Conservation (phyloP, 2,797 vertebrate species). For the Philypnodon macrostomus region DNA sequence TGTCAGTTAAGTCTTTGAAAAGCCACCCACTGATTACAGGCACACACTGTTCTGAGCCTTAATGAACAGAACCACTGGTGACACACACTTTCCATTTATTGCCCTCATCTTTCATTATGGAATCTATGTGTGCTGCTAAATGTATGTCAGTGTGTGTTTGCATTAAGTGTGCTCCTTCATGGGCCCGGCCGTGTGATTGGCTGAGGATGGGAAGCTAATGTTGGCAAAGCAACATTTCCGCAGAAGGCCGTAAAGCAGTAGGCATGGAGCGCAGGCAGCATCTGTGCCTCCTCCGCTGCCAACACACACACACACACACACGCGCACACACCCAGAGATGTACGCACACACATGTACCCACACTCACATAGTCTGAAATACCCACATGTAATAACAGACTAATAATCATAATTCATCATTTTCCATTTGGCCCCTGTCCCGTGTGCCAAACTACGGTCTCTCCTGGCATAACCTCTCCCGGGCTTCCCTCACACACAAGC, state of each 20-base stretch:
- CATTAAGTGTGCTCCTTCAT: conserved; percentile 50
- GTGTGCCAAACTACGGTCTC: conserved; percentile 28
- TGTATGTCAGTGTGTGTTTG: conserved; percentile 19
- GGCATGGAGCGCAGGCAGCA: conserved; percentile 77
- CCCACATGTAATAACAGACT: conserved; percentile 46
- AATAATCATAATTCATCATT: conserved; percentile 41
- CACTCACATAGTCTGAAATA: conserved; percentile 42
- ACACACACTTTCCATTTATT: conserved; percentile 67
- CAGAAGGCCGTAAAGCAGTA: conserved; percentile 79
- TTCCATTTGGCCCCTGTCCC: conserved; percentile 45
- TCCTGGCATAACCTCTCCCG: conserved; percentile 52
- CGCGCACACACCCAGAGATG: conserved; percentile 12
- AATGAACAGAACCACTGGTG: conserved; percentile 61
- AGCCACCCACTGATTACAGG: conserved; percentile 52
- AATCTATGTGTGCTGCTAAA: conserved; percentile 21
- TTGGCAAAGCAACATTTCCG: conserved; percentile 77
- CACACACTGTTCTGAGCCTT: conserved; percentile 61
- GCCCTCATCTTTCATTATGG: conserved; percentile 53
- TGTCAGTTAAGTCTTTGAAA: conserved; percentile 32
- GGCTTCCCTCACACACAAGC: conserved; percentile 16
- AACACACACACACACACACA: conserved; percentile 51
- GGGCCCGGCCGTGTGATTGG: conserved; percentile 69
- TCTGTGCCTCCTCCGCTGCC: conserved; percentile 75
- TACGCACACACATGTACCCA: conserved; percentile 17
- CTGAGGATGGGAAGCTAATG: conserved; percentile 68